Conservation (phyloP, 2,797 vertebrate genomes). For the Rhadinocentrus ornatus region DNA sequence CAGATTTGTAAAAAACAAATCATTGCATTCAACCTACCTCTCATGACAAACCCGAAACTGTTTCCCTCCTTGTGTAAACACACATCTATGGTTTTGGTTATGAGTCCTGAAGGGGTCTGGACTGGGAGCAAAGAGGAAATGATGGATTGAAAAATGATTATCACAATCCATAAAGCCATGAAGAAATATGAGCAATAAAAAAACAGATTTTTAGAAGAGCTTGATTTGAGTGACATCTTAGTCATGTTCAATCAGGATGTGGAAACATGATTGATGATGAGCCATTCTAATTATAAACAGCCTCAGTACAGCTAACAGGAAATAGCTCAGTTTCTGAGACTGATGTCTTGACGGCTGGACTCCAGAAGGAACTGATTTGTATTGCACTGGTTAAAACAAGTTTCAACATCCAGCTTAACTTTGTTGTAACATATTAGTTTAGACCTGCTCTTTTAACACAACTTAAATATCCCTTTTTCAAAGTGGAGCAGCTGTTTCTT, state of each 20-base stretch:
- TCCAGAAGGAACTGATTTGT: no score
- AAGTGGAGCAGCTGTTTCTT: no score
- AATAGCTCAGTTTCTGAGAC: not conserved
- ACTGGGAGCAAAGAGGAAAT: slow-evolving; percentile 76
- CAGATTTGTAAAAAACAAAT: not conserved
- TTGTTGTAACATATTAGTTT: no score
- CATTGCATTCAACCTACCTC: slow-evolving; percentile 82
- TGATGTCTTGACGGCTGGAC: not conserved
- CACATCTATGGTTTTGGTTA: slow-evolving; percentile 95
- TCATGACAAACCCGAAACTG: slow-evolving; percentile 97
- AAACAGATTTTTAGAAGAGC: not conserved
- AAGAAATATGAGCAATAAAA: not conserved
- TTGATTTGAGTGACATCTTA: slow-evolving; percentile 1
- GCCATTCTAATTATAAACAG: not conserved
- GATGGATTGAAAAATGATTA: not conserved
- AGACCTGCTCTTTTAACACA: no score
- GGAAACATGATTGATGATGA: slow-evolving; percentile 25
- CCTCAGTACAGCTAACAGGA: not conserved
- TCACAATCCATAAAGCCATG: not conserved
- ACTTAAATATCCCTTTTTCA: no score
- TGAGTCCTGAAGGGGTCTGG: slow-evolving; percentile 87
- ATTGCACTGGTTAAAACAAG: no score
- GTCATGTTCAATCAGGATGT: slow-evolving; percentile 6
- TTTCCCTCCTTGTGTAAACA: slow-evolving; percentile 96
- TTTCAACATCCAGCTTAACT: no score